Base-by-base conservation (phyloP, 2,113 vertebrate genomes). In the Atrichornis clamosus region DNA sequence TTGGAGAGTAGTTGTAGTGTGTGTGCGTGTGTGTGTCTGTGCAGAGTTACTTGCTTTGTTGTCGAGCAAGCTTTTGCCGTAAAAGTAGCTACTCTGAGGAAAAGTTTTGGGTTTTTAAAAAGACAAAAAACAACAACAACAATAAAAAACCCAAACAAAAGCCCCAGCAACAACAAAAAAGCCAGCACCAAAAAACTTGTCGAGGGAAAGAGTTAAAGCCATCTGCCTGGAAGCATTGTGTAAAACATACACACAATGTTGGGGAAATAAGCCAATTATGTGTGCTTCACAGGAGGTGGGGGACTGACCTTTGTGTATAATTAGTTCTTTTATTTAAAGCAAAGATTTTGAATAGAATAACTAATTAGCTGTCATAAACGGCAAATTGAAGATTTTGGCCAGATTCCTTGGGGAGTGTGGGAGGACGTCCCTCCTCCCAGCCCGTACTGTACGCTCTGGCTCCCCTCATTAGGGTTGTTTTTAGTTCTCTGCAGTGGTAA, bases 301-400 rank as follows among this genome's bases (percentile, higher is more conserved):
- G 97, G 97, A 98, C 96, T 98, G 97, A 99, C 98, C 98, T 99
- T 99, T 98, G 98, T 98, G 98, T 98, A 98, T 98, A 99, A 99
- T 99, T 98, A 99, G 98, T 98, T 98, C 97, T 98, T 98, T 99
- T 98, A 98, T 98, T 99, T 98, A 99, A 99, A 99, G 98, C 98
- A 98, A 98, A 98, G 98, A 98, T 98, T 98, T 98, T 98, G 98
- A 98, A 98, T 98, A 98, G 98, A 99, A 98, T 98, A 98, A 98
- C 98, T 99, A 99, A 99, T 99, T 99, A 99, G 98, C 98, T 98
- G 98, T 98, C 98, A 98, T 98, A 98, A 98, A 98, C 98, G 98
- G 98, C 98, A 98, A 99, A 99, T 98, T 98, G 98, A 98, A 98
- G 98, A 98, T 98, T 98, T 98, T 98, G 98, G 98, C 97, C 94